A percentile compares a stretch with the other conserved stretches of the same genome.
Conservation (phyloP, 2,888 invertebrate genomes). For the Cremastobaeus sp. region DNA sequence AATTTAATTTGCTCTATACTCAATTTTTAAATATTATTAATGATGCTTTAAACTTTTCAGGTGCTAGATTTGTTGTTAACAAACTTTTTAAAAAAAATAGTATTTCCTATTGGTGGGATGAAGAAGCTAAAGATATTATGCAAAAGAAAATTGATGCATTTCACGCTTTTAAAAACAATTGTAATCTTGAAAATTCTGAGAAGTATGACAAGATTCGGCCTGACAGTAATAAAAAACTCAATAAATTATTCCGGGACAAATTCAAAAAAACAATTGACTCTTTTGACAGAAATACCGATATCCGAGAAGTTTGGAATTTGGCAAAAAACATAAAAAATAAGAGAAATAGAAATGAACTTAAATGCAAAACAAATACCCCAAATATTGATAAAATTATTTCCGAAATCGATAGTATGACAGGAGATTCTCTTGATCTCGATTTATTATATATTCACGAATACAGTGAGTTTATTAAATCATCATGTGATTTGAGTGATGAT, state of each 20-base stretch:
- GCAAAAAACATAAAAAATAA: conserved; percentile 11
- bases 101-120: neutral
- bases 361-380: neutral
- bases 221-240: neutral
- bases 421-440: neutral
- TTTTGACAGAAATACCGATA: neutral
- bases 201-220: neutral
- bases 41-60: neutral
- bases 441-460: neutral
- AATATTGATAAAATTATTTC: neutral
- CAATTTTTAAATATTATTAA: neutral
- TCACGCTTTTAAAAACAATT: neutral
- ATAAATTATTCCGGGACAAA: neutral
- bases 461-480: neutral
- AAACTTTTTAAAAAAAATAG: neutral
- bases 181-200: neutral
- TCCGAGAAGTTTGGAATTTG: neutral
- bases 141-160: neutral
- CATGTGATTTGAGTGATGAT: neutral
- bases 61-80: neutral
- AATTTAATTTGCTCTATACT: neutral
- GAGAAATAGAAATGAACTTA: neutral
- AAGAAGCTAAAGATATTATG: neutral
- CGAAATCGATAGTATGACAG: neutral
- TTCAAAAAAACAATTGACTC: neutral